Base-by-base conservation (phyloP, 2,888 invertebrate genomes). In the Dasysyrphus tricinctus region DNA sequence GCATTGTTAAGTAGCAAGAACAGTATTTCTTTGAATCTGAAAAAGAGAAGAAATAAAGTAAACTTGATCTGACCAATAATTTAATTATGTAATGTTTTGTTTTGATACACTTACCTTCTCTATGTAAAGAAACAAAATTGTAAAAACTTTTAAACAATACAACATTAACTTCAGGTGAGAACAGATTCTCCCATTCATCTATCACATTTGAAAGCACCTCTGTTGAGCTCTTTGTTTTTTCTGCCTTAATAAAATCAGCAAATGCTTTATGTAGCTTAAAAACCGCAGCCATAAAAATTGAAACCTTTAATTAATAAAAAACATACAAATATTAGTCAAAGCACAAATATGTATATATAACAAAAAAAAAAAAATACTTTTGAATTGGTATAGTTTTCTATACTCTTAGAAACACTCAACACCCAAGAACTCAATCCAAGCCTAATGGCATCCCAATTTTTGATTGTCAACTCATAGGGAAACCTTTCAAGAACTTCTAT, bases 141-240 rank as follows among this genome's bases (percentile, higher is more conserved):
- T 90, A 90, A 80, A 90, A 92, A 3, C 90, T 88, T 88, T 91
- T 91, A 42, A 93, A 91, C 1, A 93, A 70, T 51, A 92, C 90
- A 47, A 92, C 88, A 88, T 91, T 91, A 3, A 96, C 92, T 88
- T 95, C 95, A 70, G 94, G 94, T 80, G 94, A 94, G 93, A 97
- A 96, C 74, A 97, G 94, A 91, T 96, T 95, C 67, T 93, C 92
- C 97, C 97, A 97, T 93, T 97, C 97, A 72, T 94, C 93, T 34
- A 90, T 89, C 86, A 92, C 76, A 85, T 89, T 91, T 54, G 88
- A 89, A 3, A 91, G 88, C 49, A 92, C 84, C 84, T 90, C 88
- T 0, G 92, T 91, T 3, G 93, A 92, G 82, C 92, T 92, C 75
- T 90, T 92, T 42, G 89, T 88, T 75, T 91, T 92, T 81, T 92